These are phyloP conservation scores for Synanthedon andrenaeformis DNA, from an alignment of 2,888 invertebrate genomes.

Conservation along the genomic window DNA sequence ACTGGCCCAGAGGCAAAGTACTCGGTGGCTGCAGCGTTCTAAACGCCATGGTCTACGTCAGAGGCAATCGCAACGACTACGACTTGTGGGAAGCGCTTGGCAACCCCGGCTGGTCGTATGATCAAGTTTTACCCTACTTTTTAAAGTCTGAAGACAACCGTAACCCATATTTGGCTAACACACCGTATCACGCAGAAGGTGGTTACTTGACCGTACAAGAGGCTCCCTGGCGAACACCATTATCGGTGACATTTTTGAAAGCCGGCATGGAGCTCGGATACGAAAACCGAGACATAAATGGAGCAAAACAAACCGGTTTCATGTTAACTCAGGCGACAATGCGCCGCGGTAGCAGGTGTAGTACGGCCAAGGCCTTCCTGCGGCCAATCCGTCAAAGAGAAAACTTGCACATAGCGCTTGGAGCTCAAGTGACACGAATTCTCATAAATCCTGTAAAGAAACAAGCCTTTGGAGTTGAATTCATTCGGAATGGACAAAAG, in stretches of 20 bases:
- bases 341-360: constrained; percentile 85
- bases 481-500: constrained; percentile 74
- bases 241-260: constrained; percentile 85
- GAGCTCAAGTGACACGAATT: constrained; percentile 81
- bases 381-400: constrained; percentile 81
- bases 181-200: constrained; percentile 81
- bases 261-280: constrained; percentile 87
- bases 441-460: constrained; percentile 76
- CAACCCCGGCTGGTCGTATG: constrained; percentile 88
- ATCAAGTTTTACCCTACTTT: constrained; percentile 85
- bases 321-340: constrained; percentile 90
- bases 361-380: constrained; percentile 89
- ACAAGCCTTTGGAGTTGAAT: constrained; percentile 82
- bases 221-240: constrained; percentile 84
- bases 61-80: constrained; percentile 89
- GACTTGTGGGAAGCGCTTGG: constrained; percentile 88
- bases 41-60: constrained; percentile 92
- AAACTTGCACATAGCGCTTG: constrained; percentile 84
- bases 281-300: constrained; percentile 83
- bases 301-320: constrained; percentile 85
- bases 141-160: constrained; percentile 89
- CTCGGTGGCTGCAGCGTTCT: constrained; percentile 89
- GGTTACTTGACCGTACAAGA: constrained; percentile 89
- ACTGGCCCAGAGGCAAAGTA: constrained; percentile 93
- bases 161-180: constrained; percentile 82